Conservation (phyloP, 2,113 vertebrate genomes). For the Pseudolaguvia tuberculata region DNA sequence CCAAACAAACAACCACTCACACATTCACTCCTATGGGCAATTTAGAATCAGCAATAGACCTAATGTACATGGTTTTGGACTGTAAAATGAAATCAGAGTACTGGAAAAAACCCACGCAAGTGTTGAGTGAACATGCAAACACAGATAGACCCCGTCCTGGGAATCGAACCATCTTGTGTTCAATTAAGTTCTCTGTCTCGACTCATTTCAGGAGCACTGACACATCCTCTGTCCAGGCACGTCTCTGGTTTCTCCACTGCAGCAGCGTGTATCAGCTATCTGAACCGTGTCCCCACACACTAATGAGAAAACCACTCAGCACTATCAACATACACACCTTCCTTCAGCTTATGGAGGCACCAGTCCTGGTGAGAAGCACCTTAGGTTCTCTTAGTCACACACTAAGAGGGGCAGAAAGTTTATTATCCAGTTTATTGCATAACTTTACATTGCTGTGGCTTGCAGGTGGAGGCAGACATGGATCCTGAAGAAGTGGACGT, state of each 20-base stretch:
- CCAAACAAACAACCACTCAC: too few species aligned
- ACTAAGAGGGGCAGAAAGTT: neutral
- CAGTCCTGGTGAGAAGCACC: constrained; percentile 74
- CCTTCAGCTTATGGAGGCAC: constrained; percentile 86
- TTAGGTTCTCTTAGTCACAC: too few species aligned
- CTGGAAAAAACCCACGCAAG: too few species aligned
- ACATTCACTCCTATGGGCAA: too few species aligned
- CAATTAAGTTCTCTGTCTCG: too few species aligned
- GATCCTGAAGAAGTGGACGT: constrained; percentile 79
- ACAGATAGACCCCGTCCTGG: too few species aligned
- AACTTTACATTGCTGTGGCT: neutral
- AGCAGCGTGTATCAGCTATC: constrained; percentile 44
- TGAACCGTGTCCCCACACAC: constrained; percentile 75
- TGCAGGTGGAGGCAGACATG: constrained; percentile 75
- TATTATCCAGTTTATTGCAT: neutral
- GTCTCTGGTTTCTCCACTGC: constrained; percentile 85
- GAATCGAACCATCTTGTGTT: too few species aligned
- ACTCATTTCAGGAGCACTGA: constrained; percentile 59
- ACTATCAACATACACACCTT: constrained; percentile 82
- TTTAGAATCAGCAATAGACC: too few species aligned
- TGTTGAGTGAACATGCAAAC: too few species aligned
- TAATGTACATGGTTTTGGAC: too few species aligned
- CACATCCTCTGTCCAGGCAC: constrained; percentile 58
- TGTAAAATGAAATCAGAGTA: too few species aligned
- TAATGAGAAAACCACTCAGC: constrained; percentile 73